A percentile compares a stretch with the other conserved stretches of the same genome.
These are phyloP conservation scores for Pseudolaguvia tuberculata DNA, from an alignment of 2,113 vertebrate genomes.

Conservation along the genomic window DNA sequence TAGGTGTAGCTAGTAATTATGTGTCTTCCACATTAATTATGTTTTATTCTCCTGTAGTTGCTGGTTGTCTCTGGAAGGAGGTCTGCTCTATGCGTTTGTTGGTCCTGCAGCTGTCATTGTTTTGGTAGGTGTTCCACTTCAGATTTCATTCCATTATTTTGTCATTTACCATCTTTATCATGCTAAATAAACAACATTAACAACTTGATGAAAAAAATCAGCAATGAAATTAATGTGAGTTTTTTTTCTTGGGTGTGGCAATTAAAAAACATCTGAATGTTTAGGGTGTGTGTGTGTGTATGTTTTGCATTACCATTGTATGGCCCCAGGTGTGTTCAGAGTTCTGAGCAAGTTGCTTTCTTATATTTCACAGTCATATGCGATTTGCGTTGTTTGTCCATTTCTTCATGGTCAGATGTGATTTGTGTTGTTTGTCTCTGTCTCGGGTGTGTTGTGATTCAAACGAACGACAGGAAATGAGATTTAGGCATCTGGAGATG, in stretches of 20 bases:
- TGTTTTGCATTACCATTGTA: slow-evolving; percentile 2
- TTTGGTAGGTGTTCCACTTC: slow-evolving; percentile 39
- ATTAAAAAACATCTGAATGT: slow-evolving; percentile 30
- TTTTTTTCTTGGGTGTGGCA: slow-evolving; percentile 19
- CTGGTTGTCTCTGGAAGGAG: slow-evolving; percentile 83
- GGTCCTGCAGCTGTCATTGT: slow-evolving; percentile 83
- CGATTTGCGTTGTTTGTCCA: slow-evolving; percentile 48
- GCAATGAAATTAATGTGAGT: slow-evolving; percentile 31
- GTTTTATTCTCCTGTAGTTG: slow-evolving; percentile 61
- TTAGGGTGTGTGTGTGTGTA: not conserved
- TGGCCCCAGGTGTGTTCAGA: slow-evolving; percentile 37
- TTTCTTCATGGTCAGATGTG: slow-evolving; percentile 44
- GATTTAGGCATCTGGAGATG: slow-evolving; percentile 59
- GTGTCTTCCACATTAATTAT: not conserved
- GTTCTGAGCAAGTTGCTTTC: slow-evolving; percentile 5
- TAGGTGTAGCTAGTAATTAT: not conserved
- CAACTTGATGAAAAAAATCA: not conserved
- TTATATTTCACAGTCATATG: slow-evolving; percentile 45
- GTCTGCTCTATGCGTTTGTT: slow-evolving; percentile 81
- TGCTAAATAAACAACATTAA: not conserved
- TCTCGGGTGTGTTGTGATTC: slow-evolving; percentile 54
- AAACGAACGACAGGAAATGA: slow-evolving; percentile 66
- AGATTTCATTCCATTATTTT: not conserved
- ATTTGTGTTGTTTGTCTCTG: slow-evolving; percentile 47
- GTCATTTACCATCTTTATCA: not conserved